A percentile compares a stretch with the other conserved stretches of the same genome.
phyloP scores from a whole-genome alignment of 2,888 invertebrate species.

The Hypolimnas misippus region DNA sequence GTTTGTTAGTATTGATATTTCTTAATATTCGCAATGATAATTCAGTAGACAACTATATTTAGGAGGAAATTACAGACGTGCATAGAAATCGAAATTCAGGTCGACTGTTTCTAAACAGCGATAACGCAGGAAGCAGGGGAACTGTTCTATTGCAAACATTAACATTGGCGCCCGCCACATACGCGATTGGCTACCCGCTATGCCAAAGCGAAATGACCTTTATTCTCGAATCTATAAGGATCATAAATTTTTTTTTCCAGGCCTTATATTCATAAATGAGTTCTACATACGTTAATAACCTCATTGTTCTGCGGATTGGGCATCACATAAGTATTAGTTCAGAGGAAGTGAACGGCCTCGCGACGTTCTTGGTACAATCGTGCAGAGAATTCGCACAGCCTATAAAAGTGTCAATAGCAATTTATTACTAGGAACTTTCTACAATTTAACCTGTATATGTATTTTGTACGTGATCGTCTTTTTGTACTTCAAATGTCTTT shows the following conservation, averaged over 20 bases:
- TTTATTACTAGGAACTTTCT: conserved; percentile 42
- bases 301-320: conserved; percentile 43
- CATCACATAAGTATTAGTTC: conserved; percentile 46
- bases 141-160: conserved; percentile 50
- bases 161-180: conserved; percentile 39
- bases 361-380: conserved; percentile 66
- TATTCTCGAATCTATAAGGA: conserved; percentile 13
- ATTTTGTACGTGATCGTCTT: conserved; percentile 13
- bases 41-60: conserved; percentile 16
- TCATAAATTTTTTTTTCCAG: not conserved
- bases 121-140: conserved; percentile 61
- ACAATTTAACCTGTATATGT: conserved; percentile 25
- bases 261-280: conserved; percentile 29
- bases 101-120: conserved; percentile 48
- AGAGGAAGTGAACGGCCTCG: conserved; percentile 72
- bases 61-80: conserved; percentile 41
- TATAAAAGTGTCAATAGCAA: conserved; percentile 35
- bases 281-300: conserved; percentile 43
- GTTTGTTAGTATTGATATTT: not conserved
- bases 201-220: conserved; percentile 11
- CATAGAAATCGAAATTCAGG: conserved; percentile 47
- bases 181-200: conserved; percentile 15
- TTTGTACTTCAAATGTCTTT: not conserved
- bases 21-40: not conserved
- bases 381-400: conserved; percentile 60